These are phyloP conservation scores for Mallotus villosus DNA, from an alignment of 2,797 vertebrate genomes.

Conservation along the genomic window DNA sequence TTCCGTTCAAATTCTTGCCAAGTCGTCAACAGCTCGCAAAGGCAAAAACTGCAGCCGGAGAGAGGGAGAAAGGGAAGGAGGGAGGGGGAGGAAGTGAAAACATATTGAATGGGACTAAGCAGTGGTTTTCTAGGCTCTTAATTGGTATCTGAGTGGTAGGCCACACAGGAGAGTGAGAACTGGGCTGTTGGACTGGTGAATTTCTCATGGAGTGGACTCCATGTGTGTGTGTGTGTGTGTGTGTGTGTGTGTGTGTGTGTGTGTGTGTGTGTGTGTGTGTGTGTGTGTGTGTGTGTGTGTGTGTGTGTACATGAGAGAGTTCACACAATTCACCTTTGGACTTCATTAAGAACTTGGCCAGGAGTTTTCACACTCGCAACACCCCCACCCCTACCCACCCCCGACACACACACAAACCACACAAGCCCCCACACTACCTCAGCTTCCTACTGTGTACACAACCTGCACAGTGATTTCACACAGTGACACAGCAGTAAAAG, in stretches of 20 bases:
- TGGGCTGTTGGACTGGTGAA: slow-evolving; percentile 21
- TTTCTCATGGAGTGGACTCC: slow-evolving; percentile 23
- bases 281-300: neutral
- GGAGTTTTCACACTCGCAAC: slow-evolving; percentile 39
- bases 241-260: neutral
- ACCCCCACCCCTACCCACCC: slow-evolving; percentile 12
- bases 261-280: too few relatives aligned
- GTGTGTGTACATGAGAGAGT: slow-evolving; percentile 10
- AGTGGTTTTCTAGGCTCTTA: slow-evolving; percentile 14
- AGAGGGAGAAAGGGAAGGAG: neutral
- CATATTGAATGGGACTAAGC: slow-evolving; percentile 20
- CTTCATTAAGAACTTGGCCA: slow-evolving; percentile 58
- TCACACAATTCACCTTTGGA: slow-evolving; percentile 52
- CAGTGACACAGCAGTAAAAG: slow-evolving; percentile 18
- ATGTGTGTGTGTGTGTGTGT: neutral
- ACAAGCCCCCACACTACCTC: neutral
- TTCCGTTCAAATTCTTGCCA: slow-evolving; percentile 7
- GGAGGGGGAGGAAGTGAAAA: neutral
- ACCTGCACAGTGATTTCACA: slow-evolving; percentile 43
- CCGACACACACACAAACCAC: neutral
- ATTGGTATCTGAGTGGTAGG: slow-evolving; percentile 29
- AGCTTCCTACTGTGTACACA: slow-evolving; percentile 26
- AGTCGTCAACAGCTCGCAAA: slow-evolving; percentile 30
- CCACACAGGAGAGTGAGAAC: slow-evolving; percentile 31
- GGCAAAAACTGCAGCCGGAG: neutral